These are phyloP conservation scores for Meiosimyza platycephala DNA, from an alignment of 2,888 invertebrate genomes.

Conservation along the genomic window DNA sequence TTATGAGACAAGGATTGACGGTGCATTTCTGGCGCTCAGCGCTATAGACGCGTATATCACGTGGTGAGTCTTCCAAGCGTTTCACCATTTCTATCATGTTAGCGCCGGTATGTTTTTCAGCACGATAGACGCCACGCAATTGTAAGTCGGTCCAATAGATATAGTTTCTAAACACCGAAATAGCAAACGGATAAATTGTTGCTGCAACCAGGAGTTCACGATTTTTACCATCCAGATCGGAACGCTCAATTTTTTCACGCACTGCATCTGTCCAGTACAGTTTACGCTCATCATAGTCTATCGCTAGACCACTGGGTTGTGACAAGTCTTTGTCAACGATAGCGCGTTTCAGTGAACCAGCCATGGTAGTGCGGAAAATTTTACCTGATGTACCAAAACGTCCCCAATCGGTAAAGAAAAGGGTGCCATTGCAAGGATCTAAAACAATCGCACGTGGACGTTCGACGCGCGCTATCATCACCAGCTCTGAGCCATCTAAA, in stretches of 20 bases:
- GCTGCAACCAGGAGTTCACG: conserved; percentile 88
- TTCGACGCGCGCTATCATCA: conserved; percentile 93
- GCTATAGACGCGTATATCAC: conserved; percentile 92
- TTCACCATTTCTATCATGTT: conserved; percentile 95
- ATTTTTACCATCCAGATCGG: conserved; percentile 86
- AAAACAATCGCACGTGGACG: conserved; percentile 94
- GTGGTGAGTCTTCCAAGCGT: conserved; percentile 90
- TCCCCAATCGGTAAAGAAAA: conserved; percentile 98
- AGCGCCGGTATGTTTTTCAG: conserved; percentile 96
- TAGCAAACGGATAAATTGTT: conserved; percentile 95
- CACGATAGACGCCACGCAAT: conserved; percentile 91
- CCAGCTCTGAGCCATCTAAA: conserved; percentile 84
- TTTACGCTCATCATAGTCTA: conserved; percentile 93
- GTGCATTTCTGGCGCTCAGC: conserved; percentile 81
- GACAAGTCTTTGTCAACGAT: conserved; percentile 91
- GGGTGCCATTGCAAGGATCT: conserved; percentile 94
- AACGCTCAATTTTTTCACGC: conserved; percentile 93
- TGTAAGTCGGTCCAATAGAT: conserved; percentile 98
- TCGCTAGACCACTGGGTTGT: conserved; percentile 94
- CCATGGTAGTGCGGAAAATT: conserved; percentile 96
- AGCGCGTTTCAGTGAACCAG: conserved; percentile 89
- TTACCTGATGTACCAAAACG: conserved; percentile 92
- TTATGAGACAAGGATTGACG: conserved; percentile 85
- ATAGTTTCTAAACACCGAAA: conserved; percentile 88
- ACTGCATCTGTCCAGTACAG: conserved; percentile 98